Evolutionary conservation across 2,797 vertebrate species (phyloP).

Genomic region (Podarcis siculus): DNA sequence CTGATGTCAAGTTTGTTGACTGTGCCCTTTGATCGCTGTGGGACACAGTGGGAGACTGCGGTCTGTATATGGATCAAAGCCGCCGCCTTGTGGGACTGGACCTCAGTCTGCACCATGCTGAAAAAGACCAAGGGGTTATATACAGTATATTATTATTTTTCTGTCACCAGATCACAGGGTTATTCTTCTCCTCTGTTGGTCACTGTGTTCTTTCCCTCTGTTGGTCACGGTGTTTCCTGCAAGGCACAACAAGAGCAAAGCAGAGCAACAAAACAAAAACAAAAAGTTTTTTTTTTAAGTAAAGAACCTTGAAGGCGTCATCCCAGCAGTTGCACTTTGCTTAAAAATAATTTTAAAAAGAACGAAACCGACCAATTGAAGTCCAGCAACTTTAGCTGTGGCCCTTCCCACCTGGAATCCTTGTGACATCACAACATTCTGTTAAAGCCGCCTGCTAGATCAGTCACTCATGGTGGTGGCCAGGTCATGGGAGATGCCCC

Average conservation of each 20-base stretch:
- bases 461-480: conserved; percentile 71
- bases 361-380: conserved; percentile 70
- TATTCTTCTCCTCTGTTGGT: conserved; percentile 76
- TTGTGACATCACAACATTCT: conserved; percentile 76
- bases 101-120: conserved; percentile 72
- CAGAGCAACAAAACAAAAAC: conserved; percentile 76
- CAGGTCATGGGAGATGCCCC: conserved; percentile 71
- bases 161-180: conserved; percentile 78
- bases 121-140: conserved; percentile 66
- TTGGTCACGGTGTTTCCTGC: conserved; percentile 76
- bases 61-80: conserved; percentile 79
- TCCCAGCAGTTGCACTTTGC: conserved; percentile 78
- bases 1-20: conserved; percentile 81
- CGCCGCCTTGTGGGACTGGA: conserved; percentile 76
- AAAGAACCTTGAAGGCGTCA: conserved; percentile 71
- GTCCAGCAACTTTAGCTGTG: conserved; percentile 73
- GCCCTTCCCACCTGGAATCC: conserved; percentile 76
- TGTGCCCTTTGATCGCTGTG: conserved; percentile 79
- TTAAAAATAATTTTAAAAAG: conserved; percentile 62
- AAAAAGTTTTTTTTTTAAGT: conserved; percentile 49
- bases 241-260: conserved; percentile 77
- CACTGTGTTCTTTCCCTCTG: conserved; percentile 78
- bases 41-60: conserved; percentile 75
- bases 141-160: conserved; percentile 41
- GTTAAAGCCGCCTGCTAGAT: conserved; percentile 66